Conservation (phyloP, 2,888 invertebrate genomes). For the Mimumesa dahlbomi region DNA sequence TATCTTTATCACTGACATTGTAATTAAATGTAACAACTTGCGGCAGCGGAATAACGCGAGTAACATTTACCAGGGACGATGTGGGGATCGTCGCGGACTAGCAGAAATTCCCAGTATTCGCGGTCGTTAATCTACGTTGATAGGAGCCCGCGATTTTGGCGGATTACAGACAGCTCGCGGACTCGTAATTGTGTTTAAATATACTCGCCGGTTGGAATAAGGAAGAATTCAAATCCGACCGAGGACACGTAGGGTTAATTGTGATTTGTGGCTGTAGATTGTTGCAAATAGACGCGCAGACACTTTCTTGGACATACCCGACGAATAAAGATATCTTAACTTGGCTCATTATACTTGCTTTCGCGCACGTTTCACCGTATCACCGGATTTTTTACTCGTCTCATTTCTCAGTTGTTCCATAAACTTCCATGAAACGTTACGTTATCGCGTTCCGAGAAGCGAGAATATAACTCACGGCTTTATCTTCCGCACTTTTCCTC, state of each 20-base stretch:
- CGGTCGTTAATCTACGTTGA: constrained; percentile 50
- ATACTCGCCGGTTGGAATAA: constrained; percentile 46
- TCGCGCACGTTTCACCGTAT: too few species aligned
- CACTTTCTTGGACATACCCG: constrained; percentile 55
- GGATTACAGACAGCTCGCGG: constrained; percentile 56
- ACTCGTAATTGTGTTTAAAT: constrained; percentile 63
- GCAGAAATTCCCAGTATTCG: constrained; percentile 34
- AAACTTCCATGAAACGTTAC: too few species aligned
- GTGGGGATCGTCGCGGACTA: too few species aligned
- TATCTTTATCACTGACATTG: too few species aligned
- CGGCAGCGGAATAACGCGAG: too few species aligned
- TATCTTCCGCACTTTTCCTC: too few species aligned
- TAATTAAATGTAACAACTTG: too few species aligned
- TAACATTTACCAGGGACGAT: too few species aligned
- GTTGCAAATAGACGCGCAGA: constrained; percentile 52
- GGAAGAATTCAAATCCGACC: constrained; percentile 48
- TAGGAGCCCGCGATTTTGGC: constrained; percentile 47
- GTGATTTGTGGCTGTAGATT: constrained; percentile 61
- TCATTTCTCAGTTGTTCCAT: background rate
- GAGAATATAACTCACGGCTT: too few species aligned
- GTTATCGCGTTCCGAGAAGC: background rate
- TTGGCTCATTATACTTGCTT: too few species aligned
- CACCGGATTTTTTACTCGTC: too few species aligned
- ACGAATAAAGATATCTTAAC: constrained; percentile 46
- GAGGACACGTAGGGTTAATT: constrained; percentile 53